These are phyloP conservation scores for Pelmatolapia mariae DNA, from an alignment of 2,113 vertebrate species.

Conservation along the genomic window DNA sequence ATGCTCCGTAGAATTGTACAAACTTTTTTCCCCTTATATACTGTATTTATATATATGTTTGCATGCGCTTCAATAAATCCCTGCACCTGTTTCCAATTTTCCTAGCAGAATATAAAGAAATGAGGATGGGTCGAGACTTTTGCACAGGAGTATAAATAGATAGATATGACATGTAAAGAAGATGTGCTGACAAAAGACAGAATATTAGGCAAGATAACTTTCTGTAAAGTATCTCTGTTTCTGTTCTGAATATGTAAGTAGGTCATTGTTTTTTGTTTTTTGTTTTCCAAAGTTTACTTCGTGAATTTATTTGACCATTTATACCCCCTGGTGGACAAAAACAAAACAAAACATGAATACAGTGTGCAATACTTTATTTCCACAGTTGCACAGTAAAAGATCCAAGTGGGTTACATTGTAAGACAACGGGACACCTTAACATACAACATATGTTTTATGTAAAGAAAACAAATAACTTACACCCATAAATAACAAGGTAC, in stretches of 20 bases:
- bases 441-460: slow-evolving; percentile 77
- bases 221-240: not conserved
- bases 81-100: not conserved
- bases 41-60: not conserved
- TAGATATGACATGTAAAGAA: not conserved
- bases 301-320: not conserved
- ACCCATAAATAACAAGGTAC: slow-evolving; percentile 80
- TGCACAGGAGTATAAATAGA: not conserved
- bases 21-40: not conserved
- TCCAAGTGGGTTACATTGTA: not conserved
- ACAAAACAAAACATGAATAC: not conserved
- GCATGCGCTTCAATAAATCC: not conserved
- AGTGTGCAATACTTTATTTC: not conserved
- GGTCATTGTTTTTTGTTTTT: not conserved
- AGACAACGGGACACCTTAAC: slow-evolving; percentile 73
- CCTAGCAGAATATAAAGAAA: not conserved
- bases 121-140: not conserved
- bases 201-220: not conserved
- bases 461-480: slow-evolving; percentile 89
- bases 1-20: not conserved
- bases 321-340: not conserved
- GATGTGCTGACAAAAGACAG: not conserved
- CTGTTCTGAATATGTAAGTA: not conserved
- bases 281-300: not conserved
- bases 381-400: not conserved